phyloP scores from a whole-genome alignment of 1,140 invertebrate genomes.

The Heliconius hermathena region DNA sequence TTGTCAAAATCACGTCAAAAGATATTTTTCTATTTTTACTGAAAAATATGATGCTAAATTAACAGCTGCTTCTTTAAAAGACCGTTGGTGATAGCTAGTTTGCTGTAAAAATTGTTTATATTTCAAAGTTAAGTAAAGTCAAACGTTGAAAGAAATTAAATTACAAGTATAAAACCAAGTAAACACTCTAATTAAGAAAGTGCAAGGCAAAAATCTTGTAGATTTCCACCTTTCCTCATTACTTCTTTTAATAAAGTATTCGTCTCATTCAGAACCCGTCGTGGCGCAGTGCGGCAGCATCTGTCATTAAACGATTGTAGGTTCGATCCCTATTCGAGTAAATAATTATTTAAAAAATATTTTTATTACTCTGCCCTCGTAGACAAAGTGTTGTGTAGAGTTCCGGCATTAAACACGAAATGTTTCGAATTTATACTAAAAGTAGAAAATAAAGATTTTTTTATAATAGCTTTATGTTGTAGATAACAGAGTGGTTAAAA shows the following conservation, averaged over 20 bases:
- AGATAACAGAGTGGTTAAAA: too few species aligned
- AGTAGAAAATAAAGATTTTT: too few species aligned
- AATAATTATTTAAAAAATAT: too few species aligned
- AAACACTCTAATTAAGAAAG: slow-evolving; percentile 36
- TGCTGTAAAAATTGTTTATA: slow-evolving; percentile 13
- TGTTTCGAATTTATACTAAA: too few species aligned
- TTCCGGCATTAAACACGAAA: too few species aligned
- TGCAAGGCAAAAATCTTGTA: slow-evolving; percentile 30
- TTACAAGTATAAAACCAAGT: slow-evolving; percentile 32
- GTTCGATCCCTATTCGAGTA: too few species aligned
- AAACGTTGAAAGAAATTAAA: slow-evolving; percentile 30
- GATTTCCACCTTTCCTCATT: slow-evolving; percentile 14
- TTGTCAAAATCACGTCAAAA: neutral
- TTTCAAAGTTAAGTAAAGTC: slow-evolving; percentile 23
- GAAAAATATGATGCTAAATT: neutral
- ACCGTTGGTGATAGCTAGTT: slow-evolving; percentile 6
- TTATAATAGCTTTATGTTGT: too few species aligned
- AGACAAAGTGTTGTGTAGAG: too few species aligned
- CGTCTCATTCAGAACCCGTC: neutral
- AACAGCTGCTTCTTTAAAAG: neutral
- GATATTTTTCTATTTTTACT: slow-evolving; percentile 6
- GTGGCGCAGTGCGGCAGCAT: neutral
- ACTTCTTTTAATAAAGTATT: slow-evolving; percentile 12
- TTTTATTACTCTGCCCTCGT: too few species aligned
- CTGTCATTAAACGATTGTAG: too few species aligned